Base-by-base conservation (phyloP, 2,888 invertebrate species). In the Phengaris alcon region DNA sequence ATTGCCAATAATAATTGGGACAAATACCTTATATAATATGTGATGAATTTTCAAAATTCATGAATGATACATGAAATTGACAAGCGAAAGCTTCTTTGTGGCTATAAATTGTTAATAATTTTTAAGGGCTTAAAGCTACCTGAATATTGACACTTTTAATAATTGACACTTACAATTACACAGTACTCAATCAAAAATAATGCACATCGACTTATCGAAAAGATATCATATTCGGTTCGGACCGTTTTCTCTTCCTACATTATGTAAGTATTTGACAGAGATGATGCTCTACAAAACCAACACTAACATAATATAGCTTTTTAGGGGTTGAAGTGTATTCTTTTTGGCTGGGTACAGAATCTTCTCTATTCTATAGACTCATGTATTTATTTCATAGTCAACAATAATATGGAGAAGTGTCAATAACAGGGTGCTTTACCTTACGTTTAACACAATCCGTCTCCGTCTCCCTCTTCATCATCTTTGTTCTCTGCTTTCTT, bases 391-490 rank as follows among this genome's bases (percentile, higher is more conserved):
- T 52, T 52, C 52, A 52, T 12, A 12, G 52, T 52, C 52, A 52
- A 52, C 10, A 44, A 68, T 44, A 46, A 6, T 68, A 7, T 9
- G 35, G 35, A 13, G 13, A 68, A 12, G 35, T 44, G 46, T 68
- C 13, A 59, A 59, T 59, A 52, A 52, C 52, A 52, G 52, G 52
- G 12, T 9, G 9, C 10, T 52, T 12, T 35, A 64, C 35, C 64
- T 35, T 35, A 64, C 6, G 48, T 59, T 79, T 81, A 83, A 76
- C 82, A 83, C 55, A 84, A 74, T 48, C 78, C 88, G 52, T 87
- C 88, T 74, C 87, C 88, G 0, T 86, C 86, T 44, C 78, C 88
- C 51, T 87, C 88, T 74, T 87, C 88, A 0, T 86, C 86, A 0
- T 85, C 88, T 0, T 81, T 77, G 15, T 84, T 83, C 77, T 80